Conservation (phyloP, 2,113 vertebrate genomes). For the Amblyopsis rosae region DNA sequence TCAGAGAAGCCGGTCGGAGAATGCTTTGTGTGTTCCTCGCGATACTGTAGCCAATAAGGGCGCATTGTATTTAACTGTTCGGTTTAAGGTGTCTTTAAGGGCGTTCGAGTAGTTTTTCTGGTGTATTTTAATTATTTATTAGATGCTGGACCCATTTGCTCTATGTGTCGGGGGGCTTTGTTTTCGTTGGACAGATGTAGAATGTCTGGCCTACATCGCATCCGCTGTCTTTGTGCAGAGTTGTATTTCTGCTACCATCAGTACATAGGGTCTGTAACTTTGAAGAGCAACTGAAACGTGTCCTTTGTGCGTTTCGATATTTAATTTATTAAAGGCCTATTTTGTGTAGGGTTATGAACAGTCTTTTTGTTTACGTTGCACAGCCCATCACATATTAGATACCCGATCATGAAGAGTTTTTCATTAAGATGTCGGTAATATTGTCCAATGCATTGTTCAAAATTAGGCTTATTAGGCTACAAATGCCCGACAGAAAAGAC, state of each 20-base stretch:
- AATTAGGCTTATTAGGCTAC: background rate
- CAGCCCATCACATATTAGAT: no score
- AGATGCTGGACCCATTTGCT: conserved; percentile 19
- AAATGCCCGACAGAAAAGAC: background rate
- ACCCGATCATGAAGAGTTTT: no score
- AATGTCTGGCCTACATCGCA: conserved; percentile 54
- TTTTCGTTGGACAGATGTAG: conserved; percentile 67
- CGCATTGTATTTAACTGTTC: background rate
- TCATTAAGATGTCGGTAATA: background rate
- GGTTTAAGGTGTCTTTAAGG: background rate
- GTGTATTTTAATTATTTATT: conserved; percentile 13
- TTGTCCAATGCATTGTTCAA: background rate
- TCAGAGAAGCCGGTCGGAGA: conserved; percentile 52
- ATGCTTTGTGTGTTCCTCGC: conserved; percentile 48
- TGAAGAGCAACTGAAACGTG: background rate
- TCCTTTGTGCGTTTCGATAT: background rate
- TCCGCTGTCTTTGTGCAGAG: conserved; percentile 67
- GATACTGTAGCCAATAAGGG: background rate
- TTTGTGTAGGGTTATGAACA: background rate
- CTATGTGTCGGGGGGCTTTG: conserved; percentile 56
- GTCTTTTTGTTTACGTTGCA: background rate
- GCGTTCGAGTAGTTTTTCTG: background rate
- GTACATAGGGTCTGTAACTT: conserved; percentile 33
- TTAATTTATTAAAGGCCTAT: background rate
- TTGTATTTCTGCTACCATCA: conserved; percentile 45